phyloP scores from a whole-genome alignment of 1,140 invertebrate genomes.

The Eupeodes corollae region DNA sequence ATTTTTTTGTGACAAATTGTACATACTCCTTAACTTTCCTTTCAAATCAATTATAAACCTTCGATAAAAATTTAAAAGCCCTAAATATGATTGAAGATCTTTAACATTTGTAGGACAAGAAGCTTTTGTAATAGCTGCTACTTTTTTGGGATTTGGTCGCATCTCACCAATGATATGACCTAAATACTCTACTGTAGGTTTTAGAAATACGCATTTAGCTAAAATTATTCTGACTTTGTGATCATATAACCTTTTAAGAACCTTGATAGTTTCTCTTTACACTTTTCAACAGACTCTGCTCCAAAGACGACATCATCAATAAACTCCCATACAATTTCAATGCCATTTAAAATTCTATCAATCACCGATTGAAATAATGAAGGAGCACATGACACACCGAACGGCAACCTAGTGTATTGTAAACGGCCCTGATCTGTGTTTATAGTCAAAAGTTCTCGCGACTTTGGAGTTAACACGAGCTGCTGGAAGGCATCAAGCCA shows the following conservation, averaged over 20 bases:
- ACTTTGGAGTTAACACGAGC: conserved; percentile 17
- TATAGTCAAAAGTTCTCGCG: conserved; percentile 21
- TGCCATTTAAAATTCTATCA: conserved; percentile 11
- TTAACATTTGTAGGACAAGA: conserved; percentile 21
- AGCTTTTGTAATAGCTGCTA: conserved; percentile 30
- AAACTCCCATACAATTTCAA: conserved; percentile 8
- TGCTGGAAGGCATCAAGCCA: conserved; percentile 23
- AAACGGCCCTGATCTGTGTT: conserved; percentile 26
- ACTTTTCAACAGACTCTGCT: too few relatives aligned
- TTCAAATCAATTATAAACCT: conserved; percentile 23
- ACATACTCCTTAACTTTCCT: conserved; percentile 14
- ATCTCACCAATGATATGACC: conserved; percentile 33
- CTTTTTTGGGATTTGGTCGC: conserved; percentile 24
- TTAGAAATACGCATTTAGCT: conserved; percentile 13
- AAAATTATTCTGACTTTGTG: conserved; percentile 4
- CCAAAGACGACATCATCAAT: conserved; percentile 12
- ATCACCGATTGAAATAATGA: conserved; percentile 25
- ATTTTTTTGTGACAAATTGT: conserved; percentile 13
- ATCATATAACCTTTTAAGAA: too few relatives aligned
- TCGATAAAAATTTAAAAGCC: conserved; percentile 27
- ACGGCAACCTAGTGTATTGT: conserved; percentile 23
- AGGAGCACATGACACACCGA: conserved; percentile 25
- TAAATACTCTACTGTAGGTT: conserved; percentile 17
- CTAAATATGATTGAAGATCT: conserved; percentile 29
- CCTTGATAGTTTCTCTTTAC: too few relatives aligned